These are phyloP conservation scores for Poeciliopsis retropinna DNA, from an alignment of 2,113 vertebrate genomes.

Conservation along the genomic window DNA sequence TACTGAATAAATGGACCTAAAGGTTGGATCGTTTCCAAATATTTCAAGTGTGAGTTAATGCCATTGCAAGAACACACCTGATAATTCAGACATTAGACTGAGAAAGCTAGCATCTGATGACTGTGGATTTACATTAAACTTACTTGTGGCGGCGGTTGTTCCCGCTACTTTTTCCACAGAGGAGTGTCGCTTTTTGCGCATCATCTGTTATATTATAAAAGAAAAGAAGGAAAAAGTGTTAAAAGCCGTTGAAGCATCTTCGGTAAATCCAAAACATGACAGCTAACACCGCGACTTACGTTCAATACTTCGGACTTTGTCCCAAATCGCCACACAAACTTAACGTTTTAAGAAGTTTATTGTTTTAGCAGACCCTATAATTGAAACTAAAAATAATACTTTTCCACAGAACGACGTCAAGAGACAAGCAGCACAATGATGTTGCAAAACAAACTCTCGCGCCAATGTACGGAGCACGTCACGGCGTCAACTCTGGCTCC, in stretches of 20 bases:
- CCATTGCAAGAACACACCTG: not conserved
- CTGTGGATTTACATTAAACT: constrained; percentile 1
- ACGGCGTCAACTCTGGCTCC: constrained; percentile 5
- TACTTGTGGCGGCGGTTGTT: constrained; percentile 50
- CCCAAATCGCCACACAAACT: not conserved
- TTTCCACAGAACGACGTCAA: not conserved
- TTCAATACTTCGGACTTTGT: not conserved
- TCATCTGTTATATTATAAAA: constrained; percentile 63
- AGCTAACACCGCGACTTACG: not conserved
- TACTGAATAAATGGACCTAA: no score
- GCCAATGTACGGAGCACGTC: constrained; percentile 40
- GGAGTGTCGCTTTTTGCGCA: constrained; percentile 78
- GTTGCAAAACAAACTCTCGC: constrained; percentile 64
- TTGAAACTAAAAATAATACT: constrained; percentile 15
- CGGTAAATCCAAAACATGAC: not conserved
- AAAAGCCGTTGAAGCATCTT: not conserved
- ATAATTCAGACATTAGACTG: not conserved
- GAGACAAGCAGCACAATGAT: not conserved
- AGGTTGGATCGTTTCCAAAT: no score
- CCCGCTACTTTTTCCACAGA: constrained; percentile 50
- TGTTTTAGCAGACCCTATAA: not conserved
- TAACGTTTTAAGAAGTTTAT: fast-evolving
- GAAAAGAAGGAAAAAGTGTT: not conserved
- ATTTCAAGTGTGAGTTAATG: no score
- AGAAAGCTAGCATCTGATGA: not conserved